Base-by-base conservation (phyloP, 1,140 invertebrate genomes). In the Saccostrea glomerata region DNA sequence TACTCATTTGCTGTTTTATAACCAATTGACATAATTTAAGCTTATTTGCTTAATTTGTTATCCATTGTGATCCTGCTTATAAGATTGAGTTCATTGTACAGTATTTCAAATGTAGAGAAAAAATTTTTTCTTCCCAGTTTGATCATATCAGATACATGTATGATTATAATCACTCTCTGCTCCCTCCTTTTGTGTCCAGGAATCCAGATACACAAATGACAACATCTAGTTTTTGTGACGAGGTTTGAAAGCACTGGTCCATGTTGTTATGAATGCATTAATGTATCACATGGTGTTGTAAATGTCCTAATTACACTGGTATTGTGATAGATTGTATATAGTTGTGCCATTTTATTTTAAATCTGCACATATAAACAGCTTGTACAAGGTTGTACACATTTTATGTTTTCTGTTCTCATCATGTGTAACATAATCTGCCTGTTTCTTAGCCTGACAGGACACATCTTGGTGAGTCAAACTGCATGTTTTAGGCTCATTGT, bases 361-460 rank as follows among this genome's bases (percentile, higher is more conserved):
- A 30, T 30, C 70, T 30, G 70, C 70, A 77, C 70, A 77, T 17
- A 30, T 77, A 77, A 77, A 36, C 70, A 30, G 70, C 70, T 77
- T 77, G 66, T 73, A 23, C 25, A 25, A 73, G 66, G 70, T 12
- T 77, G 25, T 77, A 77, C 70, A 77, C 25, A 25, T 77, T 77
- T 36, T 15, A 17, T 77, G 70, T 77, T 73, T 36, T 30, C 15
- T 77, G 7, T 73, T 77, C 25, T 77, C 70, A 77, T 77, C 17
- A 17, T 36, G 25, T 77, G 70, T 77, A 15, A 77, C 70, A 25
- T 77, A 30, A 36, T 77, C 25, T 77, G 25, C 70, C 70, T 77
- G 70, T 77, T 77, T 77, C 70, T 77, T 30, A 77, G 70, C 70
- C 70, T 77, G 70, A 77, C 70, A 77, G 70, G 70, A 77, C 23